These are phyloP conservation scores for Cariama cristata DNA, from an alignment of 2,113 vertebrate genomes.

Conservation along the genomic window DNA sequence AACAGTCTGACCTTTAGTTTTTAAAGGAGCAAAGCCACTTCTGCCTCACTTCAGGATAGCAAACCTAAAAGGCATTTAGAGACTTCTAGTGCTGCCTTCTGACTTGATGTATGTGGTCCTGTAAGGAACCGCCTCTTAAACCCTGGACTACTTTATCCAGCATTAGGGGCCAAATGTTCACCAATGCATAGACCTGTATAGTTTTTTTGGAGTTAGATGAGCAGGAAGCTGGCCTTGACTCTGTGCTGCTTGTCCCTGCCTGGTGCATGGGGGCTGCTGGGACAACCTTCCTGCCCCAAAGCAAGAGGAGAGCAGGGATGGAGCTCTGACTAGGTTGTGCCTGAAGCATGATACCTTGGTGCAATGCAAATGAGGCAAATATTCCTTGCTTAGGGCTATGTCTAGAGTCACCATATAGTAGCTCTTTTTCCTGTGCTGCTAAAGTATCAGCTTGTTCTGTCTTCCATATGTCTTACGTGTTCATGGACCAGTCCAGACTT, in stretches of 20 bases:
- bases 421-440: not conserved
- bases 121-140: not conserved
- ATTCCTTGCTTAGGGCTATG: not conserved
- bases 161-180: not conserved
- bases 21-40: not conserved
- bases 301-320: not conserved
- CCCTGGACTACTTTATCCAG: not conserved
- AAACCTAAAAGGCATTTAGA: not conserved
- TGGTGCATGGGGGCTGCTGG: fast-evolving
- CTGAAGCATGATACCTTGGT: fast-evolving
- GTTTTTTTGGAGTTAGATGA: not conserved
- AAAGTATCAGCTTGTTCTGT: not conserved
- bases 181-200: too few relatives aligned
- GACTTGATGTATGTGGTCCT: not conserved
- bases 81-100: not conserved
- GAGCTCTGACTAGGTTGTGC: not conserved
- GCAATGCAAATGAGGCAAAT: not conserved
- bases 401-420: not conserved
- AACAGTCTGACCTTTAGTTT: not conserved
- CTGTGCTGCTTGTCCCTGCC: not conserved
- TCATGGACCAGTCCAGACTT: not conserved
- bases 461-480: fast-evolving
- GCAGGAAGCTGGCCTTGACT: not conserved
- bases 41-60: not conserved
- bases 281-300: not conserved